Base-by-base conservation (phyloP, 2,797 vertebrate genomes). In the Euphonia xanthogaster region DNA sequence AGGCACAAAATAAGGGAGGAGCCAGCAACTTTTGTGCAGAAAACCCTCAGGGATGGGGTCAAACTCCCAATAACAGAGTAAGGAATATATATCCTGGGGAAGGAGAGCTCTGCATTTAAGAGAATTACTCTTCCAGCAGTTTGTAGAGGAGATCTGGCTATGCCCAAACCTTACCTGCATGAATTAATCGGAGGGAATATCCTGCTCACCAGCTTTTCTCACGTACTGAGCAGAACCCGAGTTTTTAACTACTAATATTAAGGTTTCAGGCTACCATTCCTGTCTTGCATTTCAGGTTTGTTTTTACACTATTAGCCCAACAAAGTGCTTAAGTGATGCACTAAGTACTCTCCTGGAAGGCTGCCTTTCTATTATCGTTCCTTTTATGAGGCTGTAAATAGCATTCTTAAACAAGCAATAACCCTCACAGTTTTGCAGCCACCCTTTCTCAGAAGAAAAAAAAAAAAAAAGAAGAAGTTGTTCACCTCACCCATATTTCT, bases 371-470 rank as follows among this genome's bases (percentile, higher is more conserved):
- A 86, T 80, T 94, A 94, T 14, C 1, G 44, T 86, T 71, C 75
- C 28, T 94, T 96, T 96, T 94, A 95, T 71, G 82, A 94, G 93
- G 89, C 57, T 86, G 87, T 94, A 97, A 95, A 97, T 89, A 96
- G 89, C 81, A 87, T 96, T 95, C 88, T 90, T 71, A 97, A 93
- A 91, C 84, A 92, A 89, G 89, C 87, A 93, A 86, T 93, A 96
- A 92, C 76, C 55, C 87, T 96, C 70, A 48, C 75, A 54, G 78
- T 80, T 93, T 75, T 91, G 73, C 58, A 86, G 72, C 40, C 92
- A 78, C 83, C 33, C 67, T 61, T 61, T 87, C 74, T 90, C 33
- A 75, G 42, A 58, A 68, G 39, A 45, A 60, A 54, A 50, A 57
- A 68, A 45, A 30, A 58, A 68, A 44, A 45, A 60, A 54, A 51